phyloP scores from a whole-genome alignment of 2,113 vertebrate species.

The Sporophila hypoxantha region DNA sequence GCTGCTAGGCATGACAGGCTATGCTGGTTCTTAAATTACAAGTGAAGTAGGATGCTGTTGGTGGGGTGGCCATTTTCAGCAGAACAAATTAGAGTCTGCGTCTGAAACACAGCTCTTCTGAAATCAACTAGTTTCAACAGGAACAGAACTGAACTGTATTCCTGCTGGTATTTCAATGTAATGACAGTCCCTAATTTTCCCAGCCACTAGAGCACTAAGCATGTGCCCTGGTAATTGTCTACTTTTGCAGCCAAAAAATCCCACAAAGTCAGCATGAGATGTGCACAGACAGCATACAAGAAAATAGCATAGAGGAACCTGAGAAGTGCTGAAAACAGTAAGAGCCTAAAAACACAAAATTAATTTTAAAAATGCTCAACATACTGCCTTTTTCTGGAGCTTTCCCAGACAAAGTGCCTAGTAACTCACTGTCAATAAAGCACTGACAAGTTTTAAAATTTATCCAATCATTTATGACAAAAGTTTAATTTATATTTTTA shows the following conservation, averaged over 20 bases:
- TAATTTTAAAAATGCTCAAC: background rate
- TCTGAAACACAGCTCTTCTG: background rate
- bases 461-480: background rate
- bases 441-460: background rate
- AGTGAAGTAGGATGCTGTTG: slow-evolving; percentile 5
- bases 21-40: background rate
- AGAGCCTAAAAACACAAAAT: background rate
- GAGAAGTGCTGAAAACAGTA: background rate
- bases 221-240: slow-evolving; percentile 13
- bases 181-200: slow-evolving; percentile 39
- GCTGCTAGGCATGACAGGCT: background rate
- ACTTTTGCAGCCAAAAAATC: slow-evolving; percentile 5
- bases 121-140: slow-evolving; percentile 12
- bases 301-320: background rate
- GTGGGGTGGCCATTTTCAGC: background rate
- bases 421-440: background rate
- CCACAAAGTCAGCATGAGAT: background rate
- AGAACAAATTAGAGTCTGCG: background rate
- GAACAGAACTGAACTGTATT: background rate
- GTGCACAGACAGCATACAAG: background rate
- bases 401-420: background rate
- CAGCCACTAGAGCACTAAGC: slow-evolving; percentile 21
- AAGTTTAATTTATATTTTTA: slow-evolving; percentile 20
- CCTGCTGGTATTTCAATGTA: slow-evolving; percentile 20
- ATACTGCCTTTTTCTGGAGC: background rate